Base-by-base conservation (phyloP, 2,888 invertebrate species). In the Tachina grossa region DNA sequence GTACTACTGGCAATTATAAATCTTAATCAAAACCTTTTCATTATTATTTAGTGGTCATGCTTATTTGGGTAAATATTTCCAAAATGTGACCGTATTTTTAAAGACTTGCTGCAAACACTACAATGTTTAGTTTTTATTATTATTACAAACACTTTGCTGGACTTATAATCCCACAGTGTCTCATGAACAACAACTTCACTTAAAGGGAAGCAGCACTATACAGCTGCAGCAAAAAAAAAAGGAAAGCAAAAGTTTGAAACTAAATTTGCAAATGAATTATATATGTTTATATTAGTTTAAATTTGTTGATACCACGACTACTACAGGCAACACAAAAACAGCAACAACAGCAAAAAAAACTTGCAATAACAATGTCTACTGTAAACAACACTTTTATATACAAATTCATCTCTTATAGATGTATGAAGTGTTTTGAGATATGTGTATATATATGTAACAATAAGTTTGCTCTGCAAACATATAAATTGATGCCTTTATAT, bases 231-330 rank as follows among this genome's bases (percentile, higher is more conserved):
- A 49, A n/a, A 13, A 53, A 51, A 31, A 51, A 14, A 59, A 41
- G 3, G 45, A 71, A 49, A 61, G 19, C 51, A 80, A 57, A 80
- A 80, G 71, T 75, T 80, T 71, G 31, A 84, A 84, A 86, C 80
- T 86, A 77, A 86, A 86, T 86, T 86, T 86, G 66, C 77, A 55
- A 74, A 77, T 86, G 74, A 86, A 83, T 83, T 83, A 85, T 85
- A 66, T 76, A 61, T 55, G 61, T 83, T 75, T 79, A 72, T 76
- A 80, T 75, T 79, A 83, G 74, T 83, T 79, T 80, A 14, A 61
- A 61, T 80, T 79, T 82, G 75, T 79, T 82, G 43, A 79, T 65
- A 79, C 78, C 75, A 19, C 47, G 31, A 43, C 59, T 53, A 41
- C 41, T 45, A 14, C 39, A 43, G 39, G 39, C 68, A 19, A 55